Base-by-base conservation (phyloP, 1,140 invertebrate genomes). In the Listronotus oregonensis region DNA sequence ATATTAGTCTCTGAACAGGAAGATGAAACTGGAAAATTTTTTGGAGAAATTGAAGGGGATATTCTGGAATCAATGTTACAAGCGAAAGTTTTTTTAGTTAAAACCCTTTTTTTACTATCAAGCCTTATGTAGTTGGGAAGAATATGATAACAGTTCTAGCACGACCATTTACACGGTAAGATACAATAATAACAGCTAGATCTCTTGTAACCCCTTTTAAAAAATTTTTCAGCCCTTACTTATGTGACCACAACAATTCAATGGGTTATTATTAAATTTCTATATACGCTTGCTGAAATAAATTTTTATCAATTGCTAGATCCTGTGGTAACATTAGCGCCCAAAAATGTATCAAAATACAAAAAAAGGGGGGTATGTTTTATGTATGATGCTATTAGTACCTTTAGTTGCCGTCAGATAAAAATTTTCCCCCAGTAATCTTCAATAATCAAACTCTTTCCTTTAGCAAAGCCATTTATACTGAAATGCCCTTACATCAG, bases 41-140 rank as follows among this genome's bases (percentile, higher is more conserved):
- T 96, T 80, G 94, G 94, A 0, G 88, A 90, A 60, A 78, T 93
- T 17, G 88, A 95, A 70, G 89, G 89, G 12, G 86, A 88, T 18
- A 85, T 95, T 3, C 89, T 97, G 84, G 81, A 89, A 52, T 86
- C 87, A 0, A 87, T 96, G 81, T 82, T 95, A 10, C 77, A 87
- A 1, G 83, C 87, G 47, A 83, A 86, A 10, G 87, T 95, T 47
- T 97, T 87, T 74, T 85, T 89, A 66, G 85, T 86, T 68, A 85
- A 93, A 6, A 85, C 86, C 8, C 86, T 95, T 31, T 94, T n/a
- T 89, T 76, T 93, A 97, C 77, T 95, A 93, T 75, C 94, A 96
- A 79, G 91, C 87, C 1, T 80, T 93, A 15, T 96, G 94, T 73
- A 61, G 55, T 39, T 64, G 73, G 10, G 78, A 80, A 67, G 60